Evolutionary conservation across 2,113 vertebrate genomes (phyloP), one percentile per base, ranked within the genome.

Genomic region (Oryzias woworae): DNA sequence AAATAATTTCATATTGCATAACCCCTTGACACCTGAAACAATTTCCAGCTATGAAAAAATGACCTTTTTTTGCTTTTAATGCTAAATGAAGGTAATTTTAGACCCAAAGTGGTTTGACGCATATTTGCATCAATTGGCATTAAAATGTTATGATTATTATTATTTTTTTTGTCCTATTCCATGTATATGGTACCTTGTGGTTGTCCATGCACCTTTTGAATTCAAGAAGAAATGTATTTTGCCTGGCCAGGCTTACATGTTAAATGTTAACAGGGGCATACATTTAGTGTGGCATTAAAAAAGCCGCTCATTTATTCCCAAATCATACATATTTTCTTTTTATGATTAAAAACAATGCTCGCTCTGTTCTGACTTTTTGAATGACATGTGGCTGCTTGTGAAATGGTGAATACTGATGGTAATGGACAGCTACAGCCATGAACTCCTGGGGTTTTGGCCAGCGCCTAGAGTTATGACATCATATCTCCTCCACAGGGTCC

Each of bases 381-480:
- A 71, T 72, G 66, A 66, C 75, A 62, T 66, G 31, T 46, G 28
- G 65, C 63, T 14, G 65, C 78, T 55, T 73, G 77, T 74, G 66
- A 60, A 36, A 36, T 24, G 55, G 4, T 41, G 65, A 28, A 75
- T 76, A 22, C 66, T 66, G 71, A 75, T 15, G 53, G 46, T 77
- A 82, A 86, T 23, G 66, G 83, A 86, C 85, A 79, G 56, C 68
- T 64, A 63, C 74, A 55, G 79, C 81, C 65, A 58, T 72, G 78
- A 82, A 61, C 47, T 73, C 73, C 45, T 50, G 71, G 58, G 53
- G 60, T 47, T 58, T 48, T 49, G 60, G 51, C 67, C 73, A 74
- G 62, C 7, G 5, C 63, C 71, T 61, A 17, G 58, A 64, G 18
- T 36, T 54, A 62, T 88, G 82, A 87, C 85, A 87, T 89, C 81